Evolutionary conservation across 2,113 vertebrate species (phyloP), one percentile per base, ranked within the genome.

Genomic region (Furnarius figulus): DNA sequence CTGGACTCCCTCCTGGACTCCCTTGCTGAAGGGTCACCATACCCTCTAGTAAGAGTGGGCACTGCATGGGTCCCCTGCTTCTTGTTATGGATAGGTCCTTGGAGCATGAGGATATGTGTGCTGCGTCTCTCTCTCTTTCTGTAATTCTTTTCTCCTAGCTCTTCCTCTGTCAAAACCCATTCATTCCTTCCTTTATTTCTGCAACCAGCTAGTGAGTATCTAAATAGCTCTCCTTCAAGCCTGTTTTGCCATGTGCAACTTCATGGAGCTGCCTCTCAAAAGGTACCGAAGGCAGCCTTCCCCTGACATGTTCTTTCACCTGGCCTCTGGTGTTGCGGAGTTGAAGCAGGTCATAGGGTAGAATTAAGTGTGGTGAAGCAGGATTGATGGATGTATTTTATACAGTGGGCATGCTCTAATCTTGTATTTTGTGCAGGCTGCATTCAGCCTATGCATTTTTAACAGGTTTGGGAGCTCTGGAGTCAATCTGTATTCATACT

Each of bases 1-100:
- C 93, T 99, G 79, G 99, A 99, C 95, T 98, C 97, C 11, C 98
- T 99, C 46, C 98, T 99, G 66, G 99, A 99, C 96, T 98, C 97
- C 59, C 90, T 98, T 4, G 95, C 98, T 1, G 96, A 98, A 44
- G 96, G 97, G 19, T 95, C 98, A 1, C 97, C 97, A 7, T 90
- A 97, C 62, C 42, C 96, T 56, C 96, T 98, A 97, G 99, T 99
- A 93, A 98, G 97, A 89, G 31, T 8, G 8, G 14, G 30, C 5
- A 1, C 17, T 91, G 14, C 5, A 6, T 27, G 14, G 37, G 14
- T 81, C 39, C 33, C 31, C 40, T 84, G 31, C 46, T 63, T 90
- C 50, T 76, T 85, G 17, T 55, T 95, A 35, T 66, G 81, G 14
- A 84, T 59, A 52, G 39, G 18, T 91, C 44, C 24, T 85, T 87